These are phyloP conservation scores for Dryobotodes eremita DNA, from an alignment of 2,888 invertebrate genomes.

Conservation along the genomic window DNA sequence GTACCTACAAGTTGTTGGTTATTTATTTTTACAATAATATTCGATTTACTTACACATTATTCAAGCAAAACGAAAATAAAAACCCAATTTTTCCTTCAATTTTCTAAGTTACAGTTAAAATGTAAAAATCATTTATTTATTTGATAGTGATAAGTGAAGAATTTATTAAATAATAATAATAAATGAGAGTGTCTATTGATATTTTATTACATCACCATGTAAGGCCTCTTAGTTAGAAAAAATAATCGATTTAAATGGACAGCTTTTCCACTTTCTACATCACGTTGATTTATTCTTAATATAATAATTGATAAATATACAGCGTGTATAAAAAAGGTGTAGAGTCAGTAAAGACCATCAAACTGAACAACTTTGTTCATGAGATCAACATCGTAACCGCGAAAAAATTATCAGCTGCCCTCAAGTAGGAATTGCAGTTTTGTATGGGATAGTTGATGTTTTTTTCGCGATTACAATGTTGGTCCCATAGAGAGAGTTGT, in stretches of 20 bases:
- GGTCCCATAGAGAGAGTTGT: too few species aligned
- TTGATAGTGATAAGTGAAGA: conserved; percentile 67
- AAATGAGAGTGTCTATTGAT: conserved; percentile 60
- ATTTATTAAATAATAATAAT: conserved; percentile 70
- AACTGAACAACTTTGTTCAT: background rate
- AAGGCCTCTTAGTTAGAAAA: conserved; percentile 58
- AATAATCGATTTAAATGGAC: conserved; percentile 37
- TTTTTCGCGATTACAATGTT: too few species aligned
- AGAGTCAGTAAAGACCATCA: too few species aligned
- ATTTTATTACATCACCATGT: conserved; percentile 64
- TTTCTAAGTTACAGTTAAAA: conserved; percentile 41
- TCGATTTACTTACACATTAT: conserved; percentile 32
- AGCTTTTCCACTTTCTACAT: conserved; percentile 15
- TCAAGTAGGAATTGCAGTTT: background rate
- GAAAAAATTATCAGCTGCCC: too few species aligned
- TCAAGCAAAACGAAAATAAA: conserved; percentile 42
- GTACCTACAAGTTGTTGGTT: conserved; percentile 29
- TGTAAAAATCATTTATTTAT: conserved; percentile 66
- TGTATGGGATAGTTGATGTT: background rate
- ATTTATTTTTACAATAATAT: conserved; percentile 27
- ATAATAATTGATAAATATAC: background rate
- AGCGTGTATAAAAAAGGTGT: background rate
- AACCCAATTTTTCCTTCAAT: conserved; percentile 33
- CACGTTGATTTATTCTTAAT: conserved; percentile 14
- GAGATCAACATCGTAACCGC: too few species aligned